phyloP scores from a whole-genome alignment of 2,888 invertebrate species.

The Colletes collaris region DNA sequence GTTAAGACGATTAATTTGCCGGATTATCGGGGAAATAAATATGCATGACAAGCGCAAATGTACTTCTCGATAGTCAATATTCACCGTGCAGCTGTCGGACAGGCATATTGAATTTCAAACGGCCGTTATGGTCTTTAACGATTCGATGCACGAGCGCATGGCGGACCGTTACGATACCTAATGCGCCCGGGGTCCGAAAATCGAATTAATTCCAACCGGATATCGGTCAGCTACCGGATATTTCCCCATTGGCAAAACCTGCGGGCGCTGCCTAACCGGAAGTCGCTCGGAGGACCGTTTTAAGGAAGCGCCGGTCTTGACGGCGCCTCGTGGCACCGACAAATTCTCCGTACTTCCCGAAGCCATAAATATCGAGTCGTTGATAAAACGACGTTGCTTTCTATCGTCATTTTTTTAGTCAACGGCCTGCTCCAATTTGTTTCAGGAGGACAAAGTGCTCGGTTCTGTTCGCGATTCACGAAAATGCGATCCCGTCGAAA shows the following conservation, averaged over 20 bases:
- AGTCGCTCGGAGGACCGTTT: slow-evolving; percentile 42
- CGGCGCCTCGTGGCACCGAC: slow-evolving; percentile 6
- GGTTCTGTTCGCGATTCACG: not conserved
- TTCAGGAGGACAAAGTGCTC: slow-evolving; percentile 5
- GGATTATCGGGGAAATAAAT: slow-evolving; percentile 18
- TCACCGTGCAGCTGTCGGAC: slow-evolving; percentile 13
- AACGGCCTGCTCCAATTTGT: not conserved
- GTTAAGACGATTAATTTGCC: slow-evolving; percentile 17
- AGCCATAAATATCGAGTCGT: too few relatives aligned
- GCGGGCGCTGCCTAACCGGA: slow-evolving; percentile 36
- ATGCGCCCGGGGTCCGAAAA: slow-evolving; percentile 56
- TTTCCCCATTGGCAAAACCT: slow-evolving; percentile 55
- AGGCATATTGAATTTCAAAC: slow-evolving; percentile 53
- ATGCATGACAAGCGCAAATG: slow-evolving; percentile 8
- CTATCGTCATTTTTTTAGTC: too few relatives aligned
- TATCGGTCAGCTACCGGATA: slow-evolving; percentile 68
- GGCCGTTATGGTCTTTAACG: slow-evolving; percentile 55
- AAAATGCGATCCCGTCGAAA: slow-evolving; percentile 40
- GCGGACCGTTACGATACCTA: slow-evolving; percentile 60
- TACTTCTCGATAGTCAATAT: slow-evolving; percentile 49
- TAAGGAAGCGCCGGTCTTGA: slow-evolving; percentile 43
- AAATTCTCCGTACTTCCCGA: not conserved
- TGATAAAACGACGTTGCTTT: too few relatives aligned
- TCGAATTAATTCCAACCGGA: slow-evolving; percentile 69
- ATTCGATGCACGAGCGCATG: slow-evolving; percentile 64